Evolutionary conservation across 2,113 vertebrate genomes (phyloP), one percentile per base, ranked within the genome.

Genomic region (Psilopsiagon aurifrons): DNA sequence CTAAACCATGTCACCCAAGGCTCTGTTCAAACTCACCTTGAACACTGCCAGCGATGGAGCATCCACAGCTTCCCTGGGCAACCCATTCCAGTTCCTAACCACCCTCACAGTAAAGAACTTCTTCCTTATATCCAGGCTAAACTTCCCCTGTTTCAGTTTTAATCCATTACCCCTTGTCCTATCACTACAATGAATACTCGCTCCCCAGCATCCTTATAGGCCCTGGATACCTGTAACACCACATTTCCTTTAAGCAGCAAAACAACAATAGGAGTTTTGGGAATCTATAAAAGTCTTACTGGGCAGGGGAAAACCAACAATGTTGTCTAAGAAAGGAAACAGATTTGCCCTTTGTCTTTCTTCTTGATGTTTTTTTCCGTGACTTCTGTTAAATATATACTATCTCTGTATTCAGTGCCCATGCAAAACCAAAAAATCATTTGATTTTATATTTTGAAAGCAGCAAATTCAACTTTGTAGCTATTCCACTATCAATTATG

Each of bases 311-410:
- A 83, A 82, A 46, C 9, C 17, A 43, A 13, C 2, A 80, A 51
- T 3, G 5, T 11, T 64, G 4, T n/a, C 60, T 63, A 94, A 86
- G 1, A 3, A 4, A 39, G 20, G 2, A 37, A 19, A 0, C 1
- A 71, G 43, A 73, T 62, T 27, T 75, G 11, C 2, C 8, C 1
- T 29, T 77, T 68, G 24, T 43, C 4, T 63, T 84, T 77, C 3
- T 76, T 76, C 25, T 88, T 84, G 17, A 5, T 85, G 8, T 1
- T 64, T 60, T 60, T 63, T 85, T 9, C 23, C 46, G 6, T 16
- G 18, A n/a, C 20, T 29, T 74, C 16, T 20, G 7, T 31, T 77
- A 76, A 63, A 27, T 29, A 66, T 39, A 37, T 4, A 33, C 4
- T 16, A 66, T 4, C 6, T 66, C 13, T 29, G 3, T 44, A 62